Percentiles rank a stretch among this genome's conserved stretches.
Conservation (phyloP, 2,113 vertebrate genomes). For the Porphyrio hochstetteri region DNA sequence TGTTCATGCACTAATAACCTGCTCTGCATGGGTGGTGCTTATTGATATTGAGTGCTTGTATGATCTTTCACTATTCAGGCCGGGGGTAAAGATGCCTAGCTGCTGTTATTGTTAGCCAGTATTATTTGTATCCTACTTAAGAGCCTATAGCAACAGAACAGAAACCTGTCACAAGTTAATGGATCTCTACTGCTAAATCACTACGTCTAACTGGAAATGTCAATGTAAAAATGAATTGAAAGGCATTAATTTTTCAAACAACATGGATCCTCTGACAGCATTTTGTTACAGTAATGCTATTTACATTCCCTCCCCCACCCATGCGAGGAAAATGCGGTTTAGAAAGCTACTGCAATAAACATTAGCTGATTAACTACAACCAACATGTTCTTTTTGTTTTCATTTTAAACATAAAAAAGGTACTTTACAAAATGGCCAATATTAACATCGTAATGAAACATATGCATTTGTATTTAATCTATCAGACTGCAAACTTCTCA, state of each 20-base stretch:
- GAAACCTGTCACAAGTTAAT: constrained; percentile 24
- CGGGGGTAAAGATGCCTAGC: background rate
- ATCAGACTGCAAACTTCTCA: background rate
- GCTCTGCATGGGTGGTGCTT: background rate
- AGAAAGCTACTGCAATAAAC: constrained; percentile 2
- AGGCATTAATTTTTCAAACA: constrained; percentile 48
- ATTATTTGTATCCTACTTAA: background rate
- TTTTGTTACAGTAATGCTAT: constrained; percentile 27
- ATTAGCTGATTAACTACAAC: background rate
- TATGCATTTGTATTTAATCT: background rate
- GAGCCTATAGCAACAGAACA: background rate
- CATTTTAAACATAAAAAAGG: background rate
- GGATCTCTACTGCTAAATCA: constrained; percentile 14
- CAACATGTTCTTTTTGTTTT: background rate
- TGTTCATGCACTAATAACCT: background rate
- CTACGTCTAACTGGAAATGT: background rate
- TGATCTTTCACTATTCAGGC: background rate
- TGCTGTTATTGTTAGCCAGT: background rate
- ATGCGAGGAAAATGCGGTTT: background rate
- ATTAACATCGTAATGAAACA: background rate
- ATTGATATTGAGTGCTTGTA: background rate
- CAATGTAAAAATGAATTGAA: constrained; percentile 34
- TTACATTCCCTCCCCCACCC: background rate
- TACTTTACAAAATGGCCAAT: background rate
- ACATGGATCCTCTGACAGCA: background rate